A percentile compares a stretch with the other conserved stretches of the same genome.
phyloP scores from a whole-genome alignment of 2,113 vertebrate genomes.

The Equus przewalskii region DNA sequence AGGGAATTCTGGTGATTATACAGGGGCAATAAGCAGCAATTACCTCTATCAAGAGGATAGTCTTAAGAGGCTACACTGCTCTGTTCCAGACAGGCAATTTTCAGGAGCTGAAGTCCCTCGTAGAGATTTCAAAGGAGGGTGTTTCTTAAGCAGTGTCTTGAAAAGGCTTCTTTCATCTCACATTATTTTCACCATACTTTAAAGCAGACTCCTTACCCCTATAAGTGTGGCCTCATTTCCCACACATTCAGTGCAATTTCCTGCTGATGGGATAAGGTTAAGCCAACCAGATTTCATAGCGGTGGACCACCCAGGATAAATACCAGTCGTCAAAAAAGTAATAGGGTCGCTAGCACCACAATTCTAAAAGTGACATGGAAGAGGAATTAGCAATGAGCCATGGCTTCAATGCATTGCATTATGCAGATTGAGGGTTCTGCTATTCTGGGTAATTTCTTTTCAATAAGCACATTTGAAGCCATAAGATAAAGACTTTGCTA shows the following conservation, averaged over 20 bases:
- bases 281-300: conserved; percentile 43
- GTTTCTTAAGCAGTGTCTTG: conserved; percentile 3
- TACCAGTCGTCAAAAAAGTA: conserved; percentile 16
- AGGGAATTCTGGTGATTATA: neutral
- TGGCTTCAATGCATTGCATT: neutral
- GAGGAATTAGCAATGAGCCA: conserved; percentile 46
- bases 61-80: neutral
- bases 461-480: neutral
- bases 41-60: neutral
- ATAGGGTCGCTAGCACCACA: conserved; percentile 14
- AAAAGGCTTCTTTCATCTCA: conserved; percentile 27
- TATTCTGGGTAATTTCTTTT: conserved; percentile 15
- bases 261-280: conserved; percentile 38
- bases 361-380: neutral
- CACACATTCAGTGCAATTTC: conserved; percentile 33
- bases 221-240: neutral
- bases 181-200: conserved; percentile 19
- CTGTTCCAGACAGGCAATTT: neutral
- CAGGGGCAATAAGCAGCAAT: neutral
- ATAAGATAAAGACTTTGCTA: neutral
- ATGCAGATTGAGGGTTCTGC: conserved; percentile 7
- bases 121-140: neutral
- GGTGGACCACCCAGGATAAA: neutral
- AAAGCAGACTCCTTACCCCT: neutral
- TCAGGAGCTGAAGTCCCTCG: neutral